phyloP scores from a whole-genome alignment of 2,797 vertebrate genomes.

The Silurus aristotelis region DNA sequence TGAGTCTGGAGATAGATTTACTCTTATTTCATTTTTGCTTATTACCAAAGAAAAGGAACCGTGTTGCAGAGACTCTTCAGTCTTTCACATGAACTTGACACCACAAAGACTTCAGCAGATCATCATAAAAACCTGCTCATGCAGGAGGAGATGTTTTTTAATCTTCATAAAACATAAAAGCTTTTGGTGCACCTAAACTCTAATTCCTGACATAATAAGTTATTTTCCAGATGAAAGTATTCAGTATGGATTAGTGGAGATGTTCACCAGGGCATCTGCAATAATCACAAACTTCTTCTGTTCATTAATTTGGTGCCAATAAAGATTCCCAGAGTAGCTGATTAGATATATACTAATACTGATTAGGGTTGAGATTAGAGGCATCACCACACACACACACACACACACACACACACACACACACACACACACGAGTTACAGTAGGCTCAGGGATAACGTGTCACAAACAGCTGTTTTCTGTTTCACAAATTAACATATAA shows the following conservation, averaged over 20 bases:
- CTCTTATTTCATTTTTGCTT: conserved; percentile 40
- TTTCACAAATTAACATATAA: conserved; percentile 54
- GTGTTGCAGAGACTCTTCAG: not conserved
- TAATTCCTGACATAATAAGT: not conserved
- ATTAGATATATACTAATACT: not conserved
- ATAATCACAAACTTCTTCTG: not conserved
- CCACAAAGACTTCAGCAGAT: not conserved
- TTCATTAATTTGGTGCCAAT: not conserved
- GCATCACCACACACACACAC: not conserved
- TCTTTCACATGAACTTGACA: not conserved
- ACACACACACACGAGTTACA: conserved; percentile 13
- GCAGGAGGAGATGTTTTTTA: not conserved
- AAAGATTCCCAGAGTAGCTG: not conserved
- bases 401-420: not conserved
- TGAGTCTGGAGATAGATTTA: conserved; percentile 52
- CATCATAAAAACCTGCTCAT: not conserved
- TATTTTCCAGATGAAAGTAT: too few relatives aligned
- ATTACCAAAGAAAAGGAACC: conserved; percentile 10
- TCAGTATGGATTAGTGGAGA: not conserved
- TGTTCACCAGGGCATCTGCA: not conserved
- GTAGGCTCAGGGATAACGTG: conserved; percentile 41
- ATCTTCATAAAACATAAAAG: not conserved
- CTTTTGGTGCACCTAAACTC: not conserved
- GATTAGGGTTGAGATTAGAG: not conserved
- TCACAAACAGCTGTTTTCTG: conserved; percentile 59